These are phyloP conservation scores for Anoplophora glabripennis DNA, from an alignment of 1,140 invertebrate species.

Conservation along the genomic window DNA sequence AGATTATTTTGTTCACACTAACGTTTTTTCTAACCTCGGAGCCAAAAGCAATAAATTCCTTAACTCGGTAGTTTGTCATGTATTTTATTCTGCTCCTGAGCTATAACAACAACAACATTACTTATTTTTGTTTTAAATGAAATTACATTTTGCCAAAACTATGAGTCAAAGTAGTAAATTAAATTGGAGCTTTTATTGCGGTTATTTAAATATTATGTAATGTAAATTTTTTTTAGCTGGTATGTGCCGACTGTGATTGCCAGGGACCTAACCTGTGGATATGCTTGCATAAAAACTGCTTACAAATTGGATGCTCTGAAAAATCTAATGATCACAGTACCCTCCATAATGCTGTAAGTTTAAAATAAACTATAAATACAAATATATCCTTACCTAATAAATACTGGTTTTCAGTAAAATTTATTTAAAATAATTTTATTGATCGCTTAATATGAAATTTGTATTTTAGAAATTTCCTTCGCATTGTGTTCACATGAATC, in stretches of 20 bases:
- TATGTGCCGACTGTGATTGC: conserved; percentile 62
- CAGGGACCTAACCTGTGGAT: conserved; percentile 78
- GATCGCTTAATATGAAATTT: background rate
- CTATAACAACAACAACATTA: too few relatives aligned
- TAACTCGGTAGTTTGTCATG: too few relatives aligned
- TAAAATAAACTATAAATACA: background rate
- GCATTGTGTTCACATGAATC: conserved; percentile 81
- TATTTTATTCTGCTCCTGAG: too few relatives aligned
- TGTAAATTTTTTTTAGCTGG: conserved; percentile 43
- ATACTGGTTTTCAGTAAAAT: too few relatives aligned
- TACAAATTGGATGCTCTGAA: conserved; percentile 77
- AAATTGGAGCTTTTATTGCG: background rate
- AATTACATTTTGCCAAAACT: too few relatives aligned
- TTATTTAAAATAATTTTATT: conserved; percentile 2
- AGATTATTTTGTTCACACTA: too few relatives aligned
- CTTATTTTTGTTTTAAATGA: too few relatives aligned
- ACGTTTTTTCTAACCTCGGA: too few relatives aligned
- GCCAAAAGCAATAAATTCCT: too few relatives aligned
- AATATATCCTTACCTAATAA: too few relatives aligned
- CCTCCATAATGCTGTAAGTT: conserved; percentile 66
- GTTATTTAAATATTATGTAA: background rate
- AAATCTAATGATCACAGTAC: conserved; percentile 75
- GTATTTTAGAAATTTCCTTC: conserved; percentile 57
- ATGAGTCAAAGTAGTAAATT: background rate
- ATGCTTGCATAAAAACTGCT: conserved; percentile 74